phyloP scores from a whole-genome alignment of 2,113 vertebrate genomes.

The Zosterops borbonicus region DNA sequence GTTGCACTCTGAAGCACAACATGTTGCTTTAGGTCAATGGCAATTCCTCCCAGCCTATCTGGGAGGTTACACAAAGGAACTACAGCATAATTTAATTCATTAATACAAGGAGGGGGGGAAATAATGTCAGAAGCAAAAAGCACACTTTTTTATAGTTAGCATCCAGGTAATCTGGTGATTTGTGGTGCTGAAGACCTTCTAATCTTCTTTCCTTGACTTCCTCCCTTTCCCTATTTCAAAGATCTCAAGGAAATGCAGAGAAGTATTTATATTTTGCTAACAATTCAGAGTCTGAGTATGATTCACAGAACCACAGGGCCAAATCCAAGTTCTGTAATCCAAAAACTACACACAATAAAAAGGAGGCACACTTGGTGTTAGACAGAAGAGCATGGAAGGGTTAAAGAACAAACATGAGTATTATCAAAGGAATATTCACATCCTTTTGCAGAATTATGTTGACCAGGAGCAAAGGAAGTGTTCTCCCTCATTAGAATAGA shows the following conservation, averaged over 20 bases:
- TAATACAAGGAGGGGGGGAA: background rate
- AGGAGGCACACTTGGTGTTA: background rate
- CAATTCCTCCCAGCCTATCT: background rate
- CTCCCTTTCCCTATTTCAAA: background rate
- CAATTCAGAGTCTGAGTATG: background rate
- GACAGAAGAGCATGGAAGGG: background rate
- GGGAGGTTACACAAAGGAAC: background rate
- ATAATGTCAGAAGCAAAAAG: background rate
- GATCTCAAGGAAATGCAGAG: background rate
- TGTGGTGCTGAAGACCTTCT: background rate
- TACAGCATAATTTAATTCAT: background rate
- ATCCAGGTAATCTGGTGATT: background rate
- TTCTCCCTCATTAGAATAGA: constrained; percentile 3
- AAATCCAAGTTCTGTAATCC: background rate
- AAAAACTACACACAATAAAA: background rate
- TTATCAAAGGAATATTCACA: constrained; percentile 3
- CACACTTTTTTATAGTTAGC: background rate
- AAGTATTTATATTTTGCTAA: background rate
- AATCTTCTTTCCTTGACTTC: background rate
- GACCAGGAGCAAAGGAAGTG: constrained; percentile 18
- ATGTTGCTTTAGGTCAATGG: background rate
- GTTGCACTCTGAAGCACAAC: background rate
- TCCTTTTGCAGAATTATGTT: background rate
- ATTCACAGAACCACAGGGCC: background rate
- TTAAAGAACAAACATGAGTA: background rate